phyloP scores from a whole-genome alignment of 1,140 invertebrate species.

The Polypedilum pembai region DNA sequence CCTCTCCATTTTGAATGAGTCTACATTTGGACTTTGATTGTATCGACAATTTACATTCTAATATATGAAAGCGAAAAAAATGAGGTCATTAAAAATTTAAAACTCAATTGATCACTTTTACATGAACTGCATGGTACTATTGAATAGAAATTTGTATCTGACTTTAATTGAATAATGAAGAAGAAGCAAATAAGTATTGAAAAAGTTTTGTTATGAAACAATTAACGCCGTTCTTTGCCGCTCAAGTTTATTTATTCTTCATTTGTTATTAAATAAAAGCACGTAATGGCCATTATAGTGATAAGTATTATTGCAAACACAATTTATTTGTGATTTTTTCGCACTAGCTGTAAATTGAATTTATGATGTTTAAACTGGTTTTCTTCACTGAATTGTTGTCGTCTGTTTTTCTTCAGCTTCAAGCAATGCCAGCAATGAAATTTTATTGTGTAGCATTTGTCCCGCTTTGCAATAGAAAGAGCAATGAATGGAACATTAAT shows the following conservation, averaged over 20 bases:
- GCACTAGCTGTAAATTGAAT: constrained; percentile 10
- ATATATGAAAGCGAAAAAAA: constrained; percentile 12
- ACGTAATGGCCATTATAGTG: not conserved
- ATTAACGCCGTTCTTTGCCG: no score
- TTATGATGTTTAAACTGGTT: not conserved
- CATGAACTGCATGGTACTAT: not conserved
- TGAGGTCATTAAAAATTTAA: constrained; percentile 8
- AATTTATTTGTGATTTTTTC: not conserved
- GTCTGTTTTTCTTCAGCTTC: not conserved
- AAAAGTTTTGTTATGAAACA: no score
- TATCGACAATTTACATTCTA: not conserved
- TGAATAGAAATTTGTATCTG: no score
- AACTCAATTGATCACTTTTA: constrained; percentile 1
- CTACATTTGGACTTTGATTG: not conserved
- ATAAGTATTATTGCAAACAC: not conserved
- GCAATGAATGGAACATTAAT: no score
- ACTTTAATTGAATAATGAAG: no score
- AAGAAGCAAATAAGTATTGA: no score
- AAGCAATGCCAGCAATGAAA: no score
- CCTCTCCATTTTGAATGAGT: not conserved
- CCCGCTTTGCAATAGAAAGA: no score
- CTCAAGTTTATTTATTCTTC: no score
- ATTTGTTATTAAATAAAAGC: not conserved
- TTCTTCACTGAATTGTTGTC: not conserved
- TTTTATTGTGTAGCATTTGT: no score